Evolutionary conservation across 2,888 invertebrate genomes (phyloP).

Genomic region (Conops quadrifasciatus): DNA sequence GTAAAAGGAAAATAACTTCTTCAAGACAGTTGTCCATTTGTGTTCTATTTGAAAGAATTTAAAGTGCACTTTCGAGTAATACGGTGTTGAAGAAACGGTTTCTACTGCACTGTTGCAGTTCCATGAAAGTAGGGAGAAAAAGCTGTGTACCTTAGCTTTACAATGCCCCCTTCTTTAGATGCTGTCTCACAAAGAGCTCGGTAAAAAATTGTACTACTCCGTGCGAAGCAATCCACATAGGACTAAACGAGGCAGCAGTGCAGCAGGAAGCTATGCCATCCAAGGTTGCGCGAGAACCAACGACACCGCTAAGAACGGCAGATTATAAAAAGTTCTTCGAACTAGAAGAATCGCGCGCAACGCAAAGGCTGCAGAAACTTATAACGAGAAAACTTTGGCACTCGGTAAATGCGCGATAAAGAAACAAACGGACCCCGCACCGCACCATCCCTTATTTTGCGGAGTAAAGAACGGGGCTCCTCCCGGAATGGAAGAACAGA

Average conservation of each 20-base stretch:
- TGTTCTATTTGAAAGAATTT: slow-evolving; percentile 61
- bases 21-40: background rate
- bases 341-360: slow-evolving; percentile 48
- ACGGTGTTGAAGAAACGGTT: slow-evolving; percentile 7
- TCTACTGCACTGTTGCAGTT: no score
- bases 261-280: background rate
- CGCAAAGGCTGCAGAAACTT: slow-evolving; percentile 61
- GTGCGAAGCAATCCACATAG: background rate
- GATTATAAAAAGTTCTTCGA: slow-evolving; percentile 59
- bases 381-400: slow-evolving; percentile 66
- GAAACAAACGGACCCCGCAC: slow-evolving; percentile 50
- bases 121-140: no score
- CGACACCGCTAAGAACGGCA: slow-evolving; percentile 26
- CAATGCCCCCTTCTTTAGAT: no score
- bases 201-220: no score
- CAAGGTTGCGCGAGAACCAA: slow-evolving; percentile 7
- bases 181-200: background rate
- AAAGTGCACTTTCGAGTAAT: slow-evolving; percentile 58
- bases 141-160: no score
- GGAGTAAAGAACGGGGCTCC: background rate
- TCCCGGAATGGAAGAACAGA: slow-evolving; percentile 19
- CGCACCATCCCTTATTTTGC: slow-evolving; percentile 15
- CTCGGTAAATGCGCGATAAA: slow-evolving; percentile 64
- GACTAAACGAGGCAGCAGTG: background rate
- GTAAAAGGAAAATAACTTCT: no score